phyloP scores from a whole-genome alignment of 1,140 invertebrate genomes.

The Artemia franciscana region DNA sequence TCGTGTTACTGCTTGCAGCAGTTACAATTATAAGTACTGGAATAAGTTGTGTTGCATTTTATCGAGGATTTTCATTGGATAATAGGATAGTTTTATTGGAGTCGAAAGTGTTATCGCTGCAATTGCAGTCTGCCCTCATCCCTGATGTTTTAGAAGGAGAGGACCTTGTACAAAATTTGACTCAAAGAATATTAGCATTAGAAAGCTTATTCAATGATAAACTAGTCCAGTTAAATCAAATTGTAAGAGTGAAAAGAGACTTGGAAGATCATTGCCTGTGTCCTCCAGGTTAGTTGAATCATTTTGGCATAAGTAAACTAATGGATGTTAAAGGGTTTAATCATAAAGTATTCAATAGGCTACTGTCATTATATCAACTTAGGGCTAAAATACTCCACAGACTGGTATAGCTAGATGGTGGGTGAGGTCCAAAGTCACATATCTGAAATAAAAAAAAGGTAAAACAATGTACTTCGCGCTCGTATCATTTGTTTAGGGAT shows the following conservation, averaged over 20 bases:
- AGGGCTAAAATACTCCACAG: too few relatives aligned
- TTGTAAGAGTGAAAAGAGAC: neutral
- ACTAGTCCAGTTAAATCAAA: neutral
- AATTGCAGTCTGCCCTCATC: neutral
- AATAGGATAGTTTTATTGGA: neutral
- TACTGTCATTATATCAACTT: too few relatives aligned
- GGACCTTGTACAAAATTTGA: neutral
- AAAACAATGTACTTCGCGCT: too few relatives aligned
- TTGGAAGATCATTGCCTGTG: neutral
- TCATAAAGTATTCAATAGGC: too few relatives aligned
- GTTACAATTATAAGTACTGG: neutral
- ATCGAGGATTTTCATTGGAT: neutral
- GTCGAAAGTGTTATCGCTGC: neutral
- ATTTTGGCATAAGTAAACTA: too few relatives aligned
- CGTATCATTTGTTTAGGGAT: too few relatives aligned
- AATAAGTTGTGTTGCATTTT: neutral
- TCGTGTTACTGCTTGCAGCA: neutral
- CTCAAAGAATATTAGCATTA: neutral
- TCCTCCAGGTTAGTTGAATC: neutral
- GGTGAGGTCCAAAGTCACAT: too few relatives aligned
- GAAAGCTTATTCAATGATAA: too few relatives aligned
- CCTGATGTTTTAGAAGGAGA: neutral
- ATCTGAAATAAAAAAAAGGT: too few relatives aligned
- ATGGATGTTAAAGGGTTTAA: too few relatives aligned
- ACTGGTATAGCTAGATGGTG: too few relatives aligned